A percentile compares a stretch with the other conserved stretches of the same genome.
phyloP scores from a whole-genome alignment of 2,888 invertebrate genomes.

The Alsophila aescularia region DNA sequence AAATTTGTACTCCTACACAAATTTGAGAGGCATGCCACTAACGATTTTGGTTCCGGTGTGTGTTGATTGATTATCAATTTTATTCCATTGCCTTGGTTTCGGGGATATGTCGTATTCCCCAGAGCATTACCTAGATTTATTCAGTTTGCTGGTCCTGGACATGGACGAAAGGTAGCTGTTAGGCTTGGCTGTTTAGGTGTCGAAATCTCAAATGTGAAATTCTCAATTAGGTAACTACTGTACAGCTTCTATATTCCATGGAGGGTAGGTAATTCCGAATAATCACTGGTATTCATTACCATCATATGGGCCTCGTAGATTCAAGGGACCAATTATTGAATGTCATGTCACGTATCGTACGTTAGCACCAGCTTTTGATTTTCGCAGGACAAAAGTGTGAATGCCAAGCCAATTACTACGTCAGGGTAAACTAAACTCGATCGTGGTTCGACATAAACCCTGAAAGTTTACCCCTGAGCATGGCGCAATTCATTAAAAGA shows the following conservation, averaged over 20 bases:
- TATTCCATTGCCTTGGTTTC: too few relatives aligned
- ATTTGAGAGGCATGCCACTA: too few relatives aligned
- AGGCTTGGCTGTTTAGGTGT: too few relatives aligned
- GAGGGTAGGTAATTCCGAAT: not conserved
- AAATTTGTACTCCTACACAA: too few relatives aligned
- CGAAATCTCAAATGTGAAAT: too few relatives aligned
- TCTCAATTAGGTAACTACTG: not conserved
- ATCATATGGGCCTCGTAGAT: not conserved
- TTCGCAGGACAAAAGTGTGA: constrained; percentile 48
- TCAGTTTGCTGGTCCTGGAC: too few relatives aligned
- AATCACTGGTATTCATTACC: not conserved
- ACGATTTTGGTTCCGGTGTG: too few relatives aligned
- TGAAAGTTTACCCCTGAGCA: not conserved
- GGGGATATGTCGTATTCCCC: too few relatives aligned
- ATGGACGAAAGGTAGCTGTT: too few relatives aligned
- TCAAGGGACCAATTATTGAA: constrained; percentile 7
- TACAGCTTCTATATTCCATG: not conserved
- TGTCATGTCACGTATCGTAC: not conserved
- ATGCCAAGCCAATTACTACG: constrained; percentile 50
- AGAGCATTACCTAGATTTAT: too few relatives aligned
- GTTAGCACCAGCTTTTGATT: constrained; percentile 13
- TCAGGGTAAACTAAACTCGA: constrained; percentile 43
- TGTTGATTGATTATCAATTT: too few relatives aligned
- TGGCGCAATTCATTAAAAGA: not conserved
- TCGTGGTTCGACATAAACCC: not conserved